Evolutionary conservation across 2,797 vertebrate species (phyloP), one percentile per base, ranked within the genome.

Genomic region (Betta splendens): DNA sequence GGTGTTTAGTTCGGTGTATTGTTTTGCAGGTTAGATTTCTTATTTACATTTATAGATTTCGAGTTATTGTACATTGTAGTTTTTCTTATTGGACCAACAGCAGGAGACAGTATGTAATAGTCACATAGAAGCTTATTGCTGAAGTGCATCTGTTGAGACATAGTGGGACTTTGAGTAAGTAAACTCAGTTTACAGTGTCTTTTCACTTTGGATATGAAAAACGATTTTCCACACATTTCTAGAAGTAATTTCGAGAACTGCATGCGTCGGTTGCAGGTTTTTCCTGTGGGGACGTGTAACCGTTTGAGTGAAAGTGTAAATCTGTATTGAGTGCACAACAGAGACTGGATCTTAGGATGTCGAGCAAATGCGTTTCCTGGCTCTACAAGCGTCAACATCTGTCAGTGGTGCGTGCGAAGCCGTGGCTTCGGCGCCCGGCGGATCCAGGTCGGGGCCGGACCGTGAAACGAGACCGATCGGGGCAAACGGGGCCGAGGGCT

Each of bases 391-490:
- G 21, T 39, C 40, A 28, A 20, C 36, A 39, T 28, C 22, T 47
- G 26, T 36, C 57, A 32, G 45, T 54, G 33, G 32, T 37, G 17
- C 58, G 5, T 44, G 21, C 28, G 25, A n/a, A 38, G 49, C 31
- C 49, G 39, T 46, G 13, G 7, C 45, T 59, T 60, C 39, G 23
- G 51, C 58, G 29, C 45, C 32, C 25, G 36, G 49, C 29, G 31
- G 37, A 57, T 31, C 54, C n/a, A 25, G n/a, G 11, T 33, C 50
- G 20, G 10, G 44, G 7, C 15, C 52, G 22, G 43, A 53, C 50
- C 39, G 13, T 40, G 47, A 70, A 59, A 45, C 48, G 35, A 26
- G 58, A 29, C 56, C 67, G 60, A 77, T 66, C 22, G 3, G 47
- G n/a, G n/a, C n/a, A n/a, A n/a, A n/a, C n/a, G n/a, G n/a, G n/a